These are phyloP conservation scores for Norana najaformis DNA, from an alignment of 2,888 invertebrate species.

Conservation along the genomic window DNA sequence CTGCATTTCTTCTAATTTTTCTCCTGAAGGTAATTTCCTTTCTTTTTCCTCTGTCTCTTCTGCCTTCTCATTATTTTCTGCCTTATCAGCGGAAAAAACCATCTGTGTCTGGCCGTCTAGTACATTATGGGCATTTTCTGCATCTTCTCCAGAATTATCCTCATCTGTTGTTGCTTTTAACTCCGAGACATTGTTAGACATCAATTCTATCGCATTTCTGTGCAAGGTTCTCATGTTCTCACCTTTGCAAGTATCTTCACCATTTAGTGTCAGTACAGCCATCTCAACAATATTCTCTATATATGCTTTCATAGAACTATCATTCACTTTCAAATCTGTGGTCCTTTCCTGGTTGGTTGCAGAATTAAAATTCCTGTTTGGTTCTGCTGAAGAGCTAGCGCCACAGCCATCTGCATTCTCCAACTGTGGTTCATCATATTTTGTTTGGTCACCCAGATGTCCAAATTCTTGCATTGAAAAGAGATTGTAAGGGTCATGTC, in stretches of 20 bases:
- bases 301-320: slow-evolving; percentile 8
- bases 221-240: not conserved
- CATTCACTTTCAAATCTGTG: not conserved
- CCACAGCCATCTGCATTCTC: not conserved
- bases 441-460: not conserved
- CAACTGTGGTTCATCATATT: not conserved
- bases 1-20: not conserved
- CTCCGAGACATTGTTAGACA: not conserved
- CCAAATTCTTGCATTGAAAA: not conserved
- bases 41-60: not conserved
- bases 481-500: not conserved
- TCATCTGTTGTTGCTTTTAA: not conserved
- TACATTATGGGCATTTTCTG: not conserved
- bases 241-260: not conserved
- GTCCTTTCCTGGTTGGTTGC: not conserved
- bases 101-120: not conserved
- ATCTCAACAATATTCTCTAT: slow-evolving; percentile 6
- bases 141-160: not conserved
- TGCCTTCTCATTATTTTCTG: not conserved
- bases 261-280: not conserved
- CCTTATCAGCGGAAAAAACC: not conserved
- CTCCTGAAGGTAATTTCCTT: not conserved
- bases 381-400: not conserved
- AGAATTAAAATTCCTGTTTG: not conserved
- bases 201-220: not conserved